Conservation (phyloP, 2,113 vertebrate species). For the Campylomormyrus numenius region DNA sequence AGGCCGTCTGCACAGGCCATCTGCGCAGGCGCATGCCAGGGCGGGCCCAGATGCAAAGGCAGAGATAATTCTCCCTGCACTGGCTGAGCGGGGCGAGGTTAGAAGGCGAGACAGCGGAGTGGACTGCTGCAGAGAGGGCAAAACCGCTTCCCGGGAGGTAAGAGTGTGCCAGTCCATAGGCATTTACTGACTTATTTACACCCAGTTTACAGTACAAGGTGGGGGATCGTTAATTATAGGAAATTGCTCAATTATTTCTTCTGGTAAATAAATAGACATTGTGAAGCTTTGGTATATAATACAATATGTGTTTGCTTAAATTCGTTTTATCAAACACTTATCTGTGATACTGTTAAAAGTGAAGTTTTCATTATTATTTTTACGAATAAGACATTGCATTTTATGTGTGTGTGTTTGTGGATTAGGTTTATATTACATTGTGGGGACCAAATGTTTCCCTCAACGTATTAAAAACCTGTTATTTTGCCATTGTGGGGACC, state of each 20-base stretch:
- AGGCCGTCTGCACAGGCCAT: background rate
- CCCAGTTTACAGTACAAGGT: background rate
- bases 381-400: background rate
- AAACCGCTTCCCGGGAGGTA: background rate
- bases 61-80: background rate
- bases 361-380: background rate
- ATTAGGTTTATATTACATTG: too few relatives aligned
- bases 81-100: background rate
- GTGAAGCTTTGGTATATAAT: background rate
- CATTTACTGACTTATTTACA: background rate
- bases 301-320: background rate
- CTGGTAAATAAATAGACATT: background rate
- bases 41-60: background rate
- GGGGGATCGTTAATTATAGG: background rate
- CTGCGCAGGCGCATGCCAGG: background rate
- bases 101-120: too few relatives aligned
- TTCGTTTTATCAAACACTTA: background rate
- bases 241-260: background rate
- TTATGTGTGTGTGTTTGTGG: background rate
- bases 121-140: background rate
- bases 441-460: too few relatives aligned
- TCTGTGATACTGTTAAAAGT: background rate
- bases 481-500: too few relatives aligned
- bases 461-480: too few relatives aligned
- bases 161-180: background rate